phyloP scores from a whole-genome alignment of 1,140 invertebrate species.

The Sinonovacula constricta region DNA sequence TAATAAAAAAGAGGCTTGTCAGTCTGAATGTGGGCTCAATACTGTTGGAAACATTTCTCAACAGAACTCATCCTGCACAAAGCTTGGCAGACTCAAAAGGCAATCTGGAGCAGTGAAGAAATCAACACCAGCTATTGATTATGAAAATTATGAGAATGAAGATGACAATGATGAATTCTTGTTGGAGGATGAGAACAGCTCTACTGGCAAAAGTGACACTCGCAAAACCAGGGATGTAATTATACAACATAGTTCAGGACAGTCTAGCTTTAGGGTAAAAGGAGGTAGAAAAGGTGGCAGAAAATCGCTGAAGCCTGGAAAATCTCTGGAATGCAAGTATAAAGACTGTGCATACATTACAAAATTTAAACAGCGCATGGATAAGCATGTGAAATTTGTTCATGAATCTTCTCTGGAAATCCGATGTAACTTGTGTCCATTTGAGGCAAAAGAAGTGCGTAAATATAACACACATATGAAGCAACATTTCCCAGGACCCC shows the following conservation, averaged over 20 bases:
- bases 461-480: constrained; percentile 85
- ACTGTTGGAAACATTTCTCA: too few species aligned
- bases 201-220: too few species aligned
- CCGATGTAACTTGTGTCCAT: constrained; percentile 83
- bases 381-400: constrained; percentile 66
- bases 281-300: constrained; percentile 28
- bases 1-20: background rate
- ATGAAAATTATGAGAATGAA: constrained; percentile 43
- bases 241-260: background rate
- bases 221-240: background rate
- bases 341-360: constrained; percentile 61
- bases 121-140: constrained; percentile 34
- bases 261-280: too few species aligned
- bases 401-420: constrained; percentile 81
- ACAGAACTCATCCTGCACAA: background rate
- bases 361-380: constrained; percentile 44
- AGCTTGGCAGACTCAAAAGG: background rate
- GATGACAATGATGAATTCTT: constrained; percentile 19
- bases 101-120: constrained; percentile 15
- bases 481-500: constrained; percentile 83
- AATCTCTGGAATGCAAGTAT: constrained; percentile 50
- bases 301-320: constrained; percentile 11
- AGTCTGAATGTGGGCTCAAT: too few species aligned
- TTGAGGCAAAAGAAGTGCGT: constrained; percentile 83
- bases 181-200: constrained; percentile 13